Evolutionary conservation across 2,888 invertebrate species (phyloP).

Genomic region (Oscheius myriophilus): DNA sequence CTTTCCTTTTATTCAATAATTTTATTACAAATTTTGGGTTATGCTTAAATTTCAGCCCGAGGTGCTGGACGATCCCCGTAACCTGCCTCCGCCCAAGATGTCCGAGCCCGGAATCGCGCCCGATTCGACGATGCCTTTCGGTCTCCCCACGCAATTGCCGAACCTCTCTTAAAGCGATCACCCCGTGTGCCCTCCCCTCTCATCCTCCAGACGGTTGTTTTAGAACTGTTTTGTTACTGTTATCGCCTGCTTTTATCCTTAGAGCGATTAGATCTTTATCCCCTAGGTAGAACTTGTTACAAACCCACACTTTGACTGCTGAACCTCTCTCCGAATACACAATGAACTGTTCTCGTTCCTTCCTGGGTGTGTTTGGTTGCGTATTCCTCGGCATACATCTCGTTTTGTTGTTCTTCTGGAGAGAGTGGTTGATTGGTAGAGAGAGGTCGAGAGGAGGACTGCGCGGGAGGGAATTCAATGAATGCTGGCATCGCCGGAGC

Average conservation of each 20-base stretch:
- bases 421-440: no score
- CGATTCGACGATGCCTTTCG: constrained; percentile 48
- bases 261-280: constrained; percentile 11
- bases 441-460: no score
- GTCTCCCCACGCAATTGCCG: constrained; percentile 44
- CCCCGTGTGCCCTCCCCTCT: background rate
- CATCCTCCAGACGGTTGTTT: constrained; percentile 1
- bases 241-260: constrained; percentile 1
- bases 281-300: constrained; percentile 9
- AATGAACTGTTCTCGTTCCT: constrained; percentile 16
- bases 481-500: constrained; percentile 1
- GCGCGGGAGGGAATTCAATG: constrained; percentile 17
- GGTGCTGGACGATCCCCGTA: constrained; percentile 57
- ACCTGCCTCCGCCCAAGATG: constrained; percentile 36
- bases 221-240: constrained; percentile 2
- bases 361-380: background rate
- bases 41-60: constrained; percentile 43
- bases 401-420: no score
- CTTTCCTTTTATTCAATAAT: background rate
- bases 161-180: constrained; percentile 33
- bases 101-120: constrained; percentile 42
- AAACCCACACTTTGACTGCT: constrained; percentile 3
- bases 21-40: background rate
- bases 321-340: constrained; percentile 11
- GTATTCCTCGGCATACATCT: background rate